A percentile compares a stretch with the other conserved stretches of the same genome.
Conservation (phyloP, 2,113 vertebrate genomes). For the Pandion haliaetus region DNA sequence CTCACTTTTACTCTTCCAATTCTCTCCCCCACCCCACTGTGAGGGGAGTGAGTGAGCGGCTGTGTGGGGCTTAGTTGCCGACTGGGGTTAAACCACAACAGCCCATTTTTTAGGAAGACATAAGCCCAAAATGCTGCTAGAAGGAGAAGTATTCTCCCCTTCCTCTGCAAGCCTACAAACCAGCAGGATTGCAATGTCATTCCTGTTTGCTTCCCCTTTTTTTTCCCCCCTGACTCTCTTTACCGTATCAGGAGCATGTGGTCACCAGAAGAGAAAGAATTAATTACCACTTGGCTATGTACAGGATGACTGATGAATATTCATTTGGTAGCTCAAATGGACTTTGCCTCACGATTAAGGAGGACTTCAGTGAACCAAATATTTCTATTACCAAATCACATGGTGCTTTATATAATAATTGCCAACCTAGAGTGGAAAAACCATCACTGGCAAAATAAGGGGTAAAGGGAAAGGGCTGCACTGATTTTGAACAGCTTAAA, state of each 20-base stretch:
- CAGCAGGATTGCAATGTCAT: background rate
- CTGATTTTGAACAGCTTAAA: background rate
- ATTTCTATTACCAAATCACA: background rate
- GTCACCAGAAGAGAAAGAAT: constrained; percentile 4
- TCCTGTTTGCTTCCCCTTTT: background rate
- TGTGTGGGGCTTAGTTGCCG: no score
- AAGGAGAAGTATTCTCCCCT: background rate
- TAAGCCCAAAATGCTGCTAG: background rate
- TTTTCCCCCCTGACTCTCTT: background rate
- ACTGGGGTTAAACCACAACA: no score
- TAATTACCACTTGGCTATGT: background rate
- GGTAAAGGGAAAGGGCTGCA: background rate
- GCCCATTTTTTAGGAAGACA: background rate
- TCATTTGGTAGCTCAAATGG: background rate
- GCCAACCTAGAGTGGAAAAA: background rate
- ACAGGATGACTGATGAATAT: background rate
- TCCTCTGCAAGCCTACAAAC: background rate
- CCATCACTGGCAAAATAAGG: background rate
- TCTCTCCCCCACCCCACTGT: no score
- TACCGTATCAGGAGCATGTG: background rate
- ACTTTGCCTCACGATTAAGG: constrained; percentile 16
- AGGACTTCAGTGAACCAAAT: constrained; percentile 23
- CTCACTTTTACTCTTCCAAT: no score
- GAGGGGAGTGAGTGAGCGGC: no score
- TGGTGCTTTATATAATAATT: background rate